Percentiles rank a stretch among this genome's conserved stretches.
phyloP scores from a whole-genome alignment of 2,113 vertebrate species.

The Labeo rohita region DNA sequence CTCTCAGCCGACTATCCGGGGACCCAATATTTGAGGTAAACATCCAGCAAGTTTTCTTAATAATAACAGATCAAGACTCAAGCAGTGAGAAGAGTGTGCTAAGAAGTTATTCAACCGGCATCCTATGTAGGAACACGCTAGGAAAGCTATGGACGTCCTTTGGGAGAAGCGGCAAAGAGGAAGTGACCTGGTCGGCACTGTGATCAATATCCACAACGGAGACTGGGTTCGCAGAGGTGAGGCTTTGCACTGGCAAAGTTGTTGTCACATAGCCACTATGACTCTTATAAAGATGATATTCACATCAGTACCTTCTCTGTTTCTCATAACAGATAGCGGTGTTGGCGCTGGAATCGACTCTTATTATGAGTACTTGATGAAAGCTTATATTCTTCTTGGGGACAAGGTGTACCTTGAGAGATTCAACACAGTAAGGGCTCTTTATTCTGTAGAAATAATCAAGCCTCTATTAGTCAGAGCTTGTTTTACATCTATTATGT shows the following conservation, averaged over 20 bases:
- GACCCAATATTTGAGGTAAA: constrained; percentile 94
- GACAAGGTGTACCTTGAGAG: constrained; percentile 95
- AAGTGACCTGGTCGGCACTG: constrained; percentile 97
- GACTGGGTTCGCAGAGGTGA: constrained; percentile 88
- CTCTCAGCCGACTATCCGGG: constrained; percentile 94
- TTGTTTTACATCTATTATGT: not conserved
- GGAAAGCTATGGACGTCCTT: constrained; percentile 95
- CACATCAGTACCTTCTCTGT: not conserved
- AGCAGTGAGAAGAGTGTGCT: not conserved
- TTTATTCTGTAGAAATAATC: not conserved
- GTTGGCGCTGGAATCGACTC: constrained; percentile 98
- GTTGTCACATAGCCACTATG: not conserved
- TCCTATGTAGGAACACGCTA: constrained; percentile 83
- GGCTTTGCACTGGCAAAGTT: not conserved
- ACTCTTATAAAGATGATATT: not conserved
- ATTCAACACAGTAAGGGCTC: constrained; percentile 90
- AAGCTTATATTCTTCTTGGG: constrained; percentile 96
- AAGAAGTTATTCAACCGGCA: not conserved
- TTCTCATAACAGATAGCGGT: constrained; percentile 84
- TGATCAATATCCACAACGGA: constrained; percentile 98
- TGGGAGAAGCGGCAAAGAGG: constrained; percentile 98
- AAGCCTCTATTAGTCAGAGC: not conserved
- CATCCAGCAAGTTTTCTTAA: not conserved
- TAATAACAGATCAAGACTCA: not conserved
- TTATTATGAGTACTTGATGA: constrained; percentile 97